Conservation (phyloP, 2,797 vertebrate species). For the Mus spretus region DNA sequence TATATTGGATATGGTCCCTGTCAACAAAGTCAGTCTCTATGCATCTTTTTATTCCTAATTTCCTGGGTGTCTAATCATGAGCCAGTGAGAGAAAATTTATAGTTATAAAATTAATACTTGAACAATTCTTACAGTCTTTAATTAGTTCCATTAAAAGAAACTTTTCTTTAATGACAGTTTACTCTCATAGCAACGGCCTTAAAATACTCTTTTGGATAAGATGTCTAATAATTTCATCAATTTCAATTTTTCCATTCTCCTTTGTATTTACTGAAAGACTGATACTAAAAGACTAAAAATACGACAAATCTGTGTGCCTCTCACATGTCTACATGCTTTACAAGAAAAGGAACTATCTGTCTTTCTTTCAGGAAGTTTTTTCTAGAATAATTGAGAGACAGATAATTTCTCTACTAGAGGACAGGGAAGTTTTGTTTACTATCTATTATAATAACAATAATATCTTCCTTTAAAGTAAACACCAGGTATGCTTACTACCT, state of each 20-base stretch:
- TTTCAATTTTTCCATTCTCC: background rate
- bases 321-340: background rate
- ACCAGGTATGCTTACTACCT: background rate
- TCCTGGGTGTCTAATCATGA: background rate
- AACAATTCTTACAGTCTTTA: background rate
- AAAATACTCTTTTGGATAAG: conserved; percentile 7
- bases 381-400: conserved; percentile 19
- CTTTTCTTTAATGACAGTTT: background rate
- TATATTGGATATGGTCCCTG: background rate
- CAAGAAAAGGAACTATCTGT: background rate
- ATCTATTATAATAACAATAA: background rate
- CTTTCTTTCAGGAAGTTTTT: background rate
- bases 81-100: background rate
- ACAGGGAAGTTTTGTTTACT: background rate
- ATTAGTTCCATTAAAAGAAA: conserved; percentile 2
- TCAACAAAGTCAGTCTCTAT: background rate
- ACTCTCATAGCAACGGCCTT: background rate
- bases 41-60: background rate
- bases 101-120: background rate
- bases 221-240: background rate
- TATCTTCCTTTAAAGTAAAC: background rate
- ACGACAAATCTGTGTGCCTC: background rate
- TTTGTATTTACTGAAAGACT: conserved; percentile 9
- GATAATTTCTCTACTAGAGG: background rate
- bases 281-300: background rate